Evolutionary conservation across 2,888 invertebrate genomes (phyloP), one percentile per base, ranked within the genome.

Genomic region (Autographa pulchrina): DNA sequence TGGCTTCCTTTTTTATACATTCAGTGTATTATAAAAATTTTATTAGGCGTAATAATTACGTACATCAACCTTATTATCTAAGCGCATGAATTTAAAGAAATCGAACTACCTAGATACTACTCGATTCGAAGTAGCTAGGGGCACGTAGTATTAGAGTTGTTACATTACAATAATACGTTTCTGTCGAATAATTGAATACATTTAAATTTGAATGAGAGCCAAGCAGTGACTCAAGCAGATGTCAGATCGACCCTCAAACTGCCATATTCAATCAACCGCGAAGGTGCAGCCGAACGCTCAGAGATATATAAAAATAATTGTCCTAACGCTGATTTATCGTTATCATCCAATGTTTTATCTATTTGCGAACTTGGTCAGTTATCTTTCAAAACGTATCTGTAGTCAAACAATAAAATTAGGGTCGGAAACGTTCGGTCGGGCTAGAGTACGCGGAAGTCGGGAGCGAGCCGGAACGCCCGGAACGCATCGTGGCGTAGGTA

Each of bases 201-300:
- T 91, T 90, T 89, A 85, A 90, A 92, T 93, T 94, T 93, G 92
- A 94, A 92, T 92, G 79, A 85, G 88, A 89, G 92, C 92, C 92
- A 93, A 93, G 86, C 88, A 84, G 80, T 85, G 88, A 88, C 85
- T 87, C 85, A 84, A 86, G 88, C 92, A 92, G 91, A 92, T 92
- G 91, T 86, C 85, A 78, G 82, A 83, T 81, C 91, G 93, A 92
- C 93, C 94, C 94, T 92, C 92, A 86, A 86, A 90, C 91, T 86
- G 90, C 88, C 88, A 85, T 85, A 89, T 88, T 89, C 92, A 91
- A 92, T 94, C 92, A 93, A 87, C 90, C 93, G 89, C 91, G 92
- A 94, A 94, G 93, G 92, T 91, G 90, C 89, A 88, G 82, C 86
- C 52, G 75, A 75, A 80, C 77, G 73, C 66, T 80, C 77, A 73